Base-by-base conservation (phyloP, 2,797 vertebrate species). In the Hafferia zeledoni region DNA sequence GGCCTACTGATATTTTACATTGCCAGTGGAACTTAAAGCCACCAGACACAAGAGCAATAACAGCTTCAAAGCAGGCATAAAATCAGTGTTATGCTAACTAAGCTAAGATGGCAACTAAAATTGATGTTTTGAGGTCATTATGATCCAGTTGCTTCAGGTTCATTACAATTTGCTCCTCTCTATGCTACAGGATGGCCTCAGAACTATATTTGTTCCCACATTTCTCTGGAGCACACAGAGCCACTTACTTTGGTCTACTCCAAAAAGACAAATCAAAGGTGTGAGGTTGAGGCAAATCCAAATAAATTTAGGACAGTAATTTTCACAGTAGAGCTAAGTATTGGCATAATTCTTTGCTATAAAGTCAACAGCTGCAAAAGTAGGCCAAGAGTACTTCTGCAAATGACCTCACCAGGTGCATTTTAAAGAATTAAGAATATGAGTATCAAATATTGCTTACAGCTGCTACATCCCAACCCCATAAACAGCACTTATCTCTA, bases 381-480 rank as follows among this genome's bases (percentile, higher is more conserved):
- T 75, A 95, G 91, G 94, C 57, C 87, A 92, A 82, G 53, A 93
- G 15, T 65, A 43, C 50, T 76, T 85, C 37, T 50, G 61, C 65
- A 94, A 88, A 87, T n/a, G 24, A 94, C 69, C 89, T 88, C 11
- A 2, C 35, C 61, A 56, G 56, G 78, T 84, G 33, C 56, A 35
- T 69, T 95, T 71, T 94, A 69, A 86, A 81, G 72, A 89, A 91
- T 46, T 75, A 89, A 87, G 43, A 91, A 91, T 68, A 78, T 5
- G 11, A 81, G 35, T 53, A 80, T 64, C 37, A 87, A 74, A 83
- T 89, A 87, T 83, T 87, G 78, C 57, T 79, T 82, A 77, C 17
- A 86, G 72, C 39, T 75, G 50, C 47, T 71, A 68, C 20, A 39
- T 50, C 14, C 8, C 33, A 91, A 90, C 65, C 18, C 14, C 13